Percentiles rank a stretch among this genome's conserved stretches.
These are phyloP conservation scores for Folsomia candida DNA, from an alignment of 2,888 invertebrate genomes.

Conservation along the genomic window DNA sequence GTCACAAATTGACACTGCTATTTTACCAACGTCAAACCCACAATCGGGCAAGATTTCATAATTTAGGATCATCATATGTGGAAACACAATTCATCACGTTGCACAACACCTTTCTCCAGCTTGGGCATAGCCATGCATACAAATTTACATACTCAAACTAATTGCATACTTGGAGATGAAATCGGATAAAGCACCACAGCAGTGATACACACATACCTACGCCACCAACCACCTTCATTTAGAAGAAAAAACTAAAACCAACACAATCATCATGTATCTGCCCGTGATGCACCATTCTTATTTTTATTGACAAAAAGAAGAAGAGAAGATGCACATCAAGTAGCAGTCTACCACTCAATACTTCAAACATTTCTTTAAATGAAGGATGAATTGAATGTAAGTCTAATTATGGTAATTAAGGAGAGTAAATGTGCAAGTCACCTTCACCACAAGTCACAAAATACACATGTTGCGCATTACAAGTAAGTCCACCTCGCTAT, in stretches of 20 bases:
- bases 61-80: not conserved
- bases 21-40: not conserved
- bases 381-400: constrained; percentile 9
- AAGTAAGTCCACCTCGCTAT: not conserved
- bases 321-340: not conserved
- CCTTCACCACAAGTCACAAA: not conserved
- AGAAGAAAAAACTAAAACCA: not conserved
- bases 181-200: not conserved
- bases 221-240: not conserved
- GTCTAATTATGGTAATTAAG: constrained; percentile 22
- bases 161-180: not conserved
- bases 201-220: too few relatives aligned
- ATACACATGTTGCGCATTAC: not conserved
- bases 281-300: not conserved
- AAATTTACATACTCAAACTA: not conserved
- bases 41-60: not conserved
- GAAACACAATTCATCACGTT: not conserved
- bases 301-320: constrained; percentile 3
- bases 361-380: not conserved
- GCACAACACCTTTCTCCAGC: not conserved
- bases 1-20: constrained; percentile 1
- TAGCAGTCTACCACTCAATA: not conserved
- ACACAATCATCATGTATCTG: not conserved
- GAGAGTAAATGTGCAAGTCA: constrained; percentile 17
- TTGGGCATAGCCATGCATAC: not conserved